Percentiles rank a stretch among this genome's conserved stretches.
Conservation (phyloP, 2,797 vertebrate species). For the Sebastes hubbsi region DNA sequence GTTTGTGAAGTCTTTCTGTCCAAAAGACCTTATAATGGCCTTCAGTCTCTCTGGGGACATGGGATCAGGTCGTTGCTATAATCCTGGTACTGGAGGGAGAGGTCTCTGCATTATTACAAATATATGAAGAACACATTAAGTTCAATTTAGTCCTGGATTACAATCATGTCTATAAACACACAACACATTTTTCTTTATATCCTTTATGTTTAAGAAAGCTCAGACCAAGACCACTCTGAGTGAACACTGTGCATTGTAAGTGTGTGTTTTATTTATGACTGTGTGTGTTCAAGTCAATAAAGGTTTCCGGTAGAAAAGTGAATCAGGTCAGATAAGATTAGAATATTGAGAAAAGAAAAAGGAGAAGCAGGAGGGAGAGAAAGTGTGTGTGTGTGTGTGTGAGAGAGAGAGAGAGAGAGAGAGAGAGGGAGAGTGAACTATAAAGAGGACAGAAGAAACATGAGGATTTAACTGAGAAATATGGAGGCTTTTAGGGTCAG, state of each 20-base stretch:
- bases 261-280: conserved; percentile 9
- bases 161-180: neutral
- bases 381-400: neutral
- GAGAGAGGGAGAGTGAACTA: neutral
- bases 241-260: neutral
- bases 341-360: neutral
- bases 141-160: neutral
- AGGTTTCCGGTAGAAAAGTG: conserved; percentile 12
- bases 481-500: neutral
- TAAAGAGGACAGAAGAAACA: neutral
- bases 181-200: neutral
- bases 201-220: neutral
- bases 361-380: neutral
- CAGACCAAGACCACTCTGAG: neutral
- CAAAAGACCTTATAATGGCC: conserved; percentile 32
- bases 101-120: conserved; percentile 1
- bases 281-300: conserved; percentile 12
- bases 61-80: conserved; percentile 8
- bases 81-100: conserved; percentile 16
- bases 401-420: neutral
- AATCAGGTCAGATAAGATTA: conserved; percentile 43
- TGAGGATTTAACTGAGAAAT: neutral
- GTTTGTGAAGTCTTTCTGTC: conserved; percentile 2
- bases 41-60: conserved; percentile 3
- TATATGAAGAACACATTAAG: neutral